Evolutionary conservation across 2,888 invertebrate genomes (phyloP).

Genomic region (Anodontia alba): DNA sequence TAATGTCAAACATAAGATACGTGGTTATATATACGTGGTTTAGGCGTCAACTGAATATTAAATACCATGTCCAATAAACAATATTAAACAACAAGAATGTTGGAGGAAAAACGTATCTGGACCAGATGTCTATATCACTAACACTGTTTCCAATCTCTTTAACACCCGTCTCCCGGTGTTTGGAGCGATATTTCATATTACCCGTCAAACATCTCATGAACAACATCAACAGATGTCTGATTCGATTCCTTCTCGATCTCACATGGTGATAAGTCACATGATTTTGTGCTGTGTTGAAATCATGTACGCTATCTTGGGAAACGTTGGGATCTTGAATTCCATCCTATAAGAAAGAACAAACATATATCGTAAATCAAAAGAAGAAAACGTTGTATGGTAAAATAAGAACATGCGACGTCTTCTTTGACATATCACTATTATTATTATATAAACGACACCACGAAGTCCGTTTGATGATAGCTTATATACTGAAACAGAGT

Average conservation of each 20-base stretch:
- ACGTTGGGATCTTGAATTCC: background rate
- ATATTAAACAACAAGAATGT: slow-evolving; percentile 94
- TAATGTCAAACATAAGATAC: too few species aligned
- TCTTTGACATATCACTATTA: too few species aligned
- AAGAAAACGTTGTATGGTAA: too few species aligned
- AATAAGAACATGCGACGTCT: too few species aligned
- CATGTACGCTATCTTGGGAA: background rate
- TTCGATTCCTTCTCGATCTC: background rate
- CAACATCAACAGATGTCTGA: slow-evolving; percentile 27
- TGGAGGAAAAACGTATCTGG: slow-evolving; percentile 92
- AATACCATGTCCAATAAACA: slow-evolving; percentile 90
- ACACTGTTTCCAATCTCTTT: slow-evolving; percentile 88
- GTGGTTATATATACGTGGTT: too few species aligned
- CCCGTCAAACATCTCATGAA: slow-evolving; percentile 75
- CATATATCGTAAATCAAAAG: too few species aligned
- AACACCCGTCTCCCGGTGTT: slow-evolving; percentile 60
- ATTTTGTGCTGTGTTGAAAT: background rate
- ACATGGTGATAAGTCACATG: background rate
- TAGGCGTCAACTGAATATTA: slow-evolving; percentile 43
- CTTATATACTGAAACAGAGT: too few species aligned
- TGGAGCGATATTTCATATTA: slow-evolving; percentile 67
- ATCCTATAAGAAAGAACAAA: too few species aligned
- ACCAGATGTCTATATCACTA: slow-evolving; percentile 92
- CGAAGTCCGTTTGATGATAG: too few species aligned
- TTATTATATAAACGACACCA: too few species aligned